Base-by-base conservation (phyloP, 37 sponge, comb jelly and placozoan genomes). In the Hormiphora californensis region DNA sequence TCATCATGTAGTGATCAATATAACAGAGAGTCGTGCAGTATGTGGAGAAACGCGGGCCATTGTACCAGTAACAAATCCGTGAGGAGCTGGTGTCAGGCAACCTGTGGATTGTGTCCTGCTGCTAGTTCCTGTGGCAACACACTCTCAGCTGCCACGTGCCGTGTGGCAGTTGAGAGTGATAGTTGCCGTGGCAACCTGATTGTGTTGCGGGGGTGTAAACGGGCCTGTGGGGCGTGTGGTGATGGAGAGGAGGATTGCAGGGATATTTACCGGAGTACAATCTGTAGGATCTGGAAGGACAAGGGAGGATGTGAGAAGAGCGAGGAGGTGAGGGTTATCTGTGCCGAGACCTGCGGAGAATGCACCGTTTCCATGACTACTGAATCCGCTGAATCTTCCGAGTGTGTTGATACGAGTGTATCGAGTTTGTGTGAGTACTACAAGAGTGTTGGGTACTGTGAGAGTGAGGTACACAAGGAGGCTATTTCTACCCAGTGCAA, bases 391-490 rank as follows among this genome's bases (percentile, higher is more conserved):
- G 22, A 57, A 30, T 28, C n/a, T 23, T 5, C 9, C n/a, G 3
- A 4, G 7, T 57, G 61, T 15, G 21, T 21, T 5, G 61, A 57
- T 30, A 57, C 7, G 15, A 28, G 30, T 23, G 61, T 4, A 5
- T 4, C n/a, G 61, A 57, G 61, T 12, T 57, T 57, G 61, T 57
- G 61, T 57, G 27, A 30, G n/a, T 57, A 57, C 61, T 57, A 57
- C 61, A 57, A 57, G 22, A 28, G 30, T 21, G 61, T 30, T 15
- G 61, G 61, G n/a, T 57, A 57, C 61, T 57, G 61, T 30, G 21
- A 30, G n/a, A 57, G 27, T 4, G 27, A 4, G 27, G n/a, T 28
- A 12, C 27, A 57, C n/a, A 4, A 28, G 3, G 27, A 4, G 5
- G 61, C 61, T 19, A 57, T 57, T 23, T 28, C 30, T 21, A 21